Percentiles rank a stretch among this genome's conserved stretches.
These are phyloP conservation scores for Eptesicus fuscus DNA, from an alignment of 2,113 vertebrate species.

Conservation along the genomic window DNA sequence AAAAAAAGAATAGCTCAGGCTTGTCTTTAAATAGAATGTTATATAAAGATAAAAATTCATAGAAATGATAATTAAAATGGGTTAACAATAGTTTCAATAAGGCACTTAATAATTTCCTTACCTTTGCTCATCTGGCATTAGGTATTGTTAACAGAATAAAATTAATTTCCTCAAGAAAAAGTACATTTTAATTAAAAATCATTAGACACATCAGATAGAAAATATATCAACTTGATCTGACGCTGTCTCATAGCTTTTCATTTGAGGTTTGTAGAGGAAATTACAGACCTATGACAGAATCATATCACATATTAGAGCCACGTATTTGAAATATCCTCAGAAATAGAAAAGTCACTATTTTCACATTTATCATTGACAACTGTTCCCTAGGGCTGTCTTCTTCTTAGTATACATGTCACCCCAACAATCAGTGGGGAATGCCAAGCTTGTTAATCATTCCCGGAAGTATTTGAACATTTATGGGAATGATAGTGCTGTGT, in stretches of 20 bases:
- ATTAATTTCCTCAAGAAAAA: slow-evolving; percentile 65
- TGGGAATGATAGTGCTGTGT: slow-evolving; percentile 28
- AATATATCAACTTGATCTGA: slow-evolving; percentile 20
- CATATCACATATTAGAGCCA: slow-evolving; percentile 10
- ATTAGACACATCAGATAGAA: slow-evolving; percentile 4
- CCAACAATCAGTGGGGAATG: background rate
- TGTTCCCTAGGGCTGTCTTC: background rate
- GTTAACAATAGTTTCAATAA: background rate
- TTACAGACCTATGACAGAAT: slow-evolving; percentile 30
- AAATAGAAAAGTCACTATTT: slow-evolving; percentile 21
- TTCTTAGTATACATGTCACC: background rate
- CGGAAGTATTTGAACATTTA: slow-evolving; percentile 3
- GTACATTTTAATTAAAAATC: slow-evolving; percentile 65
- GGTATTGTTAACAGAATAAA: slow-evolving; percentile 48
- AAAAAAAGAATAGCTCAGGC: background rate
- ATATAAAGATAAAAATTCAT: background rate
- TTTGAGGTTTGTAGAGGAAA: slow-evolving; percentile 44
- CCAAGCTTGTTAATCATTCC: slow-evolving; percentile 7
- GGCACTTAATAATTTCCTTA: background rate
- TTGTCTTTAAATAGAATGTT: background rate
- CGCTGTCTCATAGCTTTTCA: slow-evolving; percentile 11
- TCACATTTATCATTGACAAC: slow-evolving; percentile 12
- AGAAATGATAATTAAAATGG: background rate
- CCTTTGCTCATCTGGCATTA: slow-evolving; percentile 27
- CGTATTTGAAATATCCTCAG: background rate